Evolutionary conservation across 2,888 invertebrate species (phyloP).

Genomic region (Ophion obscuratus): DNA sequence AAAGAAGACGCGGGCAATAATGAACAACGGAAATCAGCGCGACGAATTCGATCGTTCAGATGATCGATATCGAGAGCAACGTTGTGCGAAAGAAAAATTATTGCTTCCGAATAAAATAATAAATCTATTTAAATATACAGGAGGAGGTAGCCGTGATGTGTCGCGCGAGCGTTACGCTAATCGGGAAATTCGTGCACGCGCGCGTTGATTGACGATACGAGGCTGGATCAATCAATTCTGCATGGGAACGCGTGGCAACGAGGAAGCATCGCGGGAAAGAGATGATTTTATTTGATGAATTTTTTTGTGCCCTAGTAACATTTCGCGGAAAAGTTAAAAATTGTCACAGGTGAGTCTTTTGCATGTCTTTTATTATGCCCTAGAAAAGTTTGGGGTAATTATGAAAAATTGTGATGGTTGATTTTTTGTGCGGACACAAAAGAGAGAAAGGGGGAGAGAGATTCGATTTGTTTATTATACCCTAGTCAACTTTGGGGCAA

Average conservation of each 20-base stretch:
- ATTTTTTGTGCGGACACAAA: too few relatives aligned
- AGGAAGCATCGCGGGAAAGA: neutral
- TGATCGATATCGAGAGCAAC: conserved; percentile 77
- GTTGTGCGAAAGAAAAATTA: conserved; percentile 75
- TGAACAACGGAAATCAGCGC: conserved; percentile 55
- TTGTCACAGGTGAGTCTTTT: too few relatives aligned
- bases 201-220: neutral
- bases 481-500: too few relatives aligned
- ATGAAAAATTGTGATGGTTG: too few relatives aligned
- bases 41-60: conserved; percentile 76
- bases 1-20: conserved; percentile 6
- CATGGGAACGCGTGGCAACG: neutral
- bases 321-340: too few relatives aligned
- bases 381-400: too few relatives aligned
- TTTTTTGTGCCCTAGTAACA: too few relatives aligned
- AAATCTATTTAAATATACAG: conserved; percentile 77
- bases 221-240: conserved; percentile 19
- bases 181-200: neutral
- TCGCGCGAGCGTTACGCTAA: conserved; percentile 10
- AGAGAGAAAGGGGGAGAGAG: too few relatives aligned
- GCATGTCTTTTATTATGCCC: too few relatives aligned
- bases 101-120: conserved; percentile 77
- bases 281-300: too few relatives aligned
- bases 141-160: neutral
- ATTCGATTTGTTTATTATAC: too few relatives aligned